These are phyloP conservation scores for Acanthosepion lycidas DNA, from an alignment of 2,888 invertebrate species.

Conservation along the genomic window DNA sequence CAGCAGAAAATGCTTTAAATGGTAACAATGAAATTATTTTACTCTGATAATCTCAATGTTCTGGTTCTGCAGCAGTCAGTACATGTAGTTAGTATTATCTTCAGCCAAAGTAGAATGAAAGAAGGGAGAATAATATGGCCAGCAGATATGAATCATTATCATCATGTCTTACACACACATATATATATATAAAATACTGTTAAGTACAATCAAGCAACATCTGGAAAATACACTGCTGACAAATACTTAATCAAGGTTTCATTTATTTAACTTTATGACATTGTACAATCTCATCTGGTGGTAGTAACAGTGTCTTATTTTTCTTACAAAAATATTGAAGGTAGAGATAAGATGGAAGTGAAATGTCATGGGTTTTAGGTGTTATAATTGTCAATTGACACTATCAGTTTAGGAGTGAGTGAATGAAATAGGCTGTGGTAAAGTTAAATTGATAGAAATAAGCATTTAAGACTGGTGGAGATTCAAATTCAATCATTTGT, in stretches of 20 bases:
- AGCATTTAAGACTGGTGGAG: neutral
- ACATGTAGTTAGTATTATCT: slow-evolving; percentile 33
- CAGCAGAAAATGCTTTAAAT: neutral
- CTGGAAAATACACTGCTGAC: neutral
- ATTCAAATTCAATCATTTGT: neutral
- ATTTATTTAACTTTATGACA: neutral
- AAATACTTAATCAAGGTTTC: neutral
- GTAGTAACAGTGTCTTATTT: neutral
- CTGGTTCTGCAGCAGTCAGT: neutral
- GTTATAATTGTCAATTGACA: neutral
- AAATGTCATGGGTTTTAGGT: slow-evolving; percentile 33
- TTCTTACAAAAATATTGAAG: neutral
- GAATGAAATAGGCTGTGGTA: too few relatives aligned
- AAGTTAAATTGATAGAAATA: neutral
- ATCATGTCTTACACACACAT: neutral
- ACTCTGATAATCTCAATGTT: slow-evolving; percentile 8
- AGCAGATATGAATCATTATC: neutral
- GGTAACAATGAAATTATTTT: slow-evolving; percentile 33
- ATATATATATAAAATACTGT: neutral
- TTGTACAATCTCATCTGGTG: neutral
- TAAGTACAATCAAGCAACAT: neutral
- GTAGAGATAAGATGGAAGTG: neutral
- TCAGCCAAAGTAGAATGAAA: neutral
- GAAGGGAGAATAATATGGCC: neutral
- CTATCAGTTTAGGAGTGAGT: neutral